These are phyloP conservation scores for Phataginus tetradactyla DNA, from an alignment of 2,797 vertebrate species.

Conservation along the genomic window DNA sequence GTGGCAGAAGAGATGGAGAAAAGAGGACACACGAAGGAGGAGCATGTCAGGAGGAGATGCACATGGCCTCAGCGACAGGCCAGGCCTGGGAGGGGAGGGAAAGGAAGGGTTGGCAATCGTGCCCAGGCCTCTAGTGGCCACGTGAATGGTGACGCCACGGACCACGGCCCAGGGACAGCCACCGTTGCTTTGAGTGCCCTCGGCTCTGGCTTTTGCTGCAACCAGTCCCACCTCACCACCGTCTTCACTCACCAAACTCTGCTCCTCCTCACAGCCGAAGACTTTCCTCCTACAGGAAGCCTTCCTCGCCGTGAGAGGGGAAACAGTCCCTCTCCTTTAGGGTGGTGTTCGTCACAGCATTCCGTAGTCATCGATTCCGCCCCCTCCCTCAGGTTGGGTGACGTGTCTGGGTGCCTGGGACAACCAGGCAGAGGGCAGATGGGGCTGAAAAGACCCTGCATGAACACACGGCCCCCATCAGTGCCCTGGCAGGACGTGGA, in stretches of 20 bases:
- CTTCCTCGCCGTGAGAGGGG: neutral
- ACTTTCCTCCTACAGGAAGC: neutral
- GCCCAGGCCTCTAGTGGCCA: neutral
- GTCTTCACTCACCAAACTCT: neutral
- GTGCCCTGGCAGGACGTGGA: neutral
- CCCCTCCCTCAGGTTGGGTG: neutral
- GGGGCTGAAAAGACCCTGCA: neutral
- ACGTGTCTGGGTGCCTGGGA: neutral
- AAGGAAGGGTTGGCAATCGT: too few relatives aligned
- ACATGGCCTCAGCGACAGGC: neutral
- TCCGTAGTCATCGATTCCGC: neutral
- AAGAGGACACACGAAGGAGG: neutral
- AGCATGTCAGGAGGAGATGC: neutral
- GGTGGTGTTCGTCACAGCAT: neutral
- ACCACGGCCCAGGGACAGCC: accelerated
- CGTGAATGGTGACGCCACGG: accelerated
- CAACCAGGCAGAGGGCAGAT: neutral
- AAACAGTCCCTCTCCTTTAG: neutral
- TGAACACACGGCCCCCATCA: too few relatives aligned
- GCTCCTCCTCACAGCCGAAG: accelerated
- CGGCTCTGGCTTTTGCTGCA: neutral
- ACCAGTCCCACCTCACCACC: neutral
- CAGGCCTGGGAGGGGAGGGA: neutral
- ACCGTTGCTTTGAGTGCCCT: neutral
- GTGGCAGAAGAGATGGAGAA: neutral